These are phyloP conservation scores for Prorops nasuta DNA, from an alignment of 1,140 invertebrate species.

Conservation along the genomic window DNA sequence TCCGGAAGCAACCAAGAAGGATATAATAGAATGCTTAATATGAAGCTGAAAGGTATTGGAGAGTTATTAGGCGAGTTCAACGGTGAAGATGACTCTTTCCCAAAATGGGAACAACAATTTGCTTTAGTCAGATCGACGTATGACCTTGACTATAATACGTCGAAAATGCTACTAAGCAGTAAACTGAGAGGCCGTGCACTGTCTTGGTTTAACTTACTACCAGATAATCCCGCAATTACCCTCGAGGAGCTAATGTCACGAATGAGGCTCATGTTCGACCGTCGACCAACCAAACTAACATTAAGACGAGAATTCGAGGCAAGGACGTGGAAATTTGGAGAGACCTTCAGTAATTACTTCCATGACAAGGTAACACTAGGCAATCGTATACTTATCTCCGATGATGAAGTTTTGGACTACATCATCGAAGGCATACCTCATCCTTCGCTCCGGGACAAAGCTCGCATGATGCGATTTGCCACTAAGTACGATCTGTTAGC, in stretches of 20 bases:
- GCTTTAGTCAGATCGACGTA: too few species aligned
- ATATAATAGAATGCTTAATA: too few species aligned
- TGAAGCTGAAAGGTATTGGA: too few species aligned
- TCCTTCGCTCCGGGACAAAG: background rate
- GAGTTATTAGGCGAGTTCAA: too few species aligned
- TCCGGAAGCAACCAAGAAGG: too few species aligned
- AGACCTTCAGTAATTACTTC: constrained; percentile 1
- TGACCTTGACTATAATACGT: too few species aligned
- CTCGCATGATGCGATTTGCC: background rate
- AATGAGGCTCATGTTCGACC: constrained; percentile 3
- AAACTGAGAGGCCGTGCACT: background rate
- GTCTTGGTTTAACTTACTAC: background rate
- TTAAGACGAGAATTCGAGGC: constrained; percentile 1
- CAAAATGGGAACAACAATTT: too few species aligned
- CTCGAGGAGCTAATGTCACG: background rate
- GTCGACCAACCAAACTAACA: background rate
- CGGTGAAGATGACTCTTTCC: too few species aligned
- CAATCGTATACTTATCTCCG: background rate
- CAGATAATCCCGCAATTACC: background rate
- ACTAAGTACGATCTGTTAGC: background rate
- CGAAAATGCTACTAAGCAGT: too few species aligned
- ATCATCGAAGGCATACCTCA: background rate
- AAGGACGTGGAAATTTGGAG: background rate
- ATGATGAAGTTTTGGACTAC: constrained; percentile 3
- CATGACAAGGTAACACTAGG: constrained; percentile 1